A percentile compares a stretch with the other conserved stretches of the same genome.
Evolutionary conservation across 2,797 vertebrate species (phyloP).

Genomic region (Sebastolobus alascanus): DNA sequence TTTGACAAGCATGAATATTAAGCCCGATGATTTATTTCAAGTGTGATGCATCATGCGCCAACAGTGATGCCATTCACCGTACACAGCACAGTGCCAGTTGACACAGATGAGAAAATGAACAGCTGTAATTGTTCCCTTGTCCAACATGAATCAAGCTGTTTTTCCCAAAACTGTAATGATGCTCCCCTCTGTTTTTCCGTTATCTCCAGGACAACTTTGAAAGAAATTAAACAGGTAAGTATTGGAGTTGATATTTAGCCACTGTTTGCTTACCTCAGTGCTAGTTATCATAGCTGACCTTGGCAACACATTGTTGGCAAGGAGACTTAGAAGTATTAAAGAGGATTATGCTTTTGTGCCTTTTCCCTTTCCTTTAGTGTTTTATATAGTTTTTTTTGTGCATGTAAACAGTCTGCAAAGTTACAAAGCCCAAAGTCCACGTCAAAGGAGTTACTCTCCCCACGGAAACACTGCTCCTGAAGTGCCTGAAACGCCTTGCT

Average conservation of each 20-base stretch:
- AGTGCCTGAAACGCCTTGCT: too few species aligned
- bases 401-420: too few species aligned
- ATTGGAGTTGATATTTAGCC: background rate
- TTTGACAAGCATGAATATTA: slow-evolving; percentile 41
- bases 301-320: background rate
- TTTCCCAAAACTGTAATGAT: background rate
- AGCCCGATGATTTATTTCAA: slow-evolving; percentile 29
- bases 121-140: slow-evolving; percentile 30
- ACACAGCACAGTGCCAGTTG: slow-evolving; percentile 22
- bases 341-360: too few species aligned
- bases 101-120: slow-evolving; percentile 22
- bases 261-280: background rate
- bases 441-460: too few species aligned
- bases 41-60: slow-evolving; percentile 36
- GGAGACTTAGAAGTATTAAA: background rate
- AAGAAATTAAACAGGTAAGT: background rate
- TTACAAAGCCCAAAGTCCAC: too few species aligned
- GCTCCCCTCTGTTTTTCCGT: background rate
- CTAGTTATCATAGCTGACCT: background rate
- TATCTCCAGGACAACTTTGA: background rate
- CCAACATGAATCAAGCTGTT: slow-evolving; percentile 17
- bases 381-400: too few species aligned
- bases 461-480: too few species aligned
- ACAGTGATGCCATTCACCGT: slow-evolving; percentile 9
- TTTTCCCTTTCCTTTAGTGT: too few species aligned